Conservation (phyloP, 2,113 vertebrate species). For the Brachionichthys hirsutus region DNA sequence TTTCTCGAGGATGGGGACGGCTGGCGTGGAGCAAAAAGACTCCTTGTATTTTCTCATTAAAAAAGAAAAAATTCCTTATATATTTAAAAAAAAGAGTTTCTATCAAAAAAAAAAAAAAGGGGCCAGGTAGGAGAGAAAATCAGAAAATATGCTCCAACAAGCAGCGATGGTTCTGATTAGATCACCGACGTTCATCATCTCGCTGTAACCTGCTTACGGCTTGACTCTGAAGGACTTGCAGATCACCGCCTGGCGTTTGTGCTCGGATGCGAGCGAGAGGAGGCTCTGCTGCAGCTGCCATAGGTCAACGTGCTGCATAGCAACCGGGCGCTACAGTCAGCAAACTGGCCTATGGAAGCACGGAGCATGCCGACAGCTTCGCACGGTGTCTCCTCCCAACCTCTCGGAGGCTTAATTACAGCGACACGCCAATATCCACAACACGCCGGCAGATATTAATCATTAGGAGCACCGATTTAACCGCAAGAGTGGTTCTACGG, state of each 20-base stretch:
- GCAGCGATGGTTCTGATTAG: slow-evolving; percentile 22
- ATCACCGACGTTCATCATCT: slow-evolving; percentile 37
- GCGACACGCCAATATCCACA: slow-evolving; percentile 45
- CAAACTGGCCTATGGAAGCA: slow-evolving; percentile 66
- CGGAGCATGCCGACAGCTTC: slow-evolving; percentile 43
- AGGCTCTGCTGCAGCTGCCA: too few relatives aligned
- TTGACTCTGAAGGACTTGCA: slow-evolving; percentile 16
- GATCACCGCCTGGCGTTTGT: slow-evolving; percentile 8
- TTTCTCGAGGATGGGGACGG: background rate
- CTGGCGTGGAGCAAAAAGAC: background rate
- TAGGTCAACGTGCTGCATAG: slow-evolving; percentile 71
- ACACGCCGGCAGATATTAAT: slow-evolving; percentile 39
- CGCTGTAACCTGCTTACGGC: slow-evolving; percentile 37
- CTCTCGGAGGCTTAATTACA: slow-evolving; percentile 45
- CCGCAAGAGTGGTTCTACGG: slow-evolving; percentile 24
- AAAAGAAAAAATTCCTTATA: too few relatives aligned
- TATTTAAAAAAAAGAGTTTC: too few relatives aligned
- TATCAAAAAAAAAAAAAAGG: background rate
- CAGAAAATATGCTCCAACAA: slow-evolving; percentile 1
- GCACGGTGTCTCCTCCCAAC: too few relatives aligned
- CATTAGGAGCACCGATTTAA: slow-evolving; percentile 24
- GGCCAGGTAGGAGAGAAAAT: background rate
- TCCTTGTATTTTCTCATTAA: too few relatives aligned
- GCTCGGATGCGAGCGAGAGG: too few relatives aligned
- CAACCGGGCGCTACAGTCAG: slow-evolving; percentile 63